These are phyloP conservation scores for Cecidostiba fungosa DNA, from an alignment of 2,888 invertebrate species.

Conservation along the genomic window DNA sequence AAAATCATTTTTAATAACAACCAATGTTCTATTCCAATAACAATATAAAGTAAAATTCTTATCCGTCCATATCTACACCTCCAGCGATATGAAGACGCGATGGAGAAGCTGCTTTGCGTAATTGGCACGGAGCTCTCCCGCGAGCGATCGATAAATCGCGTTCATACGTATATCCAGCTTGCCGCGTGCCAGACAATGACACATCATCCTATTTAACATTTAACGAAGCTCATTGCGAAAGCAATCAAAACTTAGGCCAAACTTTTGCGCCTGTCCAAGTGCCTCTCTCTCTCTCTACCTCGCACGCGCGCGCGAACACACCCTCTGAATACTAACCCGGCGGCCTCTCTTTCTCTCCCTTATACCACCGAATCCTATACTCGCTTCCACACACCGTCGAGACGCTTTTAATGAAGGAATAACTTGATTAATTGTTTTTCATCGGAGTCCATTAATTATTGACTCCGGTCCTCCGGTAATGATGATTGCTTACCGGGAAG, in stretches of 20 bases:
- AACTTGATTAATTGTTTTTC: slow-evolving; percentile 71
- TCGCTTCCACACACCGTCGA: background rate
- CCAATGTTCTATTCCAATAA: too few relatives aligned
- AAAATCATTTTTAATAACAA: too few relatives aligned
- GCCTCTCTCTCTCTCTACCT: slow-evolving; percentile 59
- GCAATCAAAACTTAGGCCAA: slow-evolving; percentile 78
- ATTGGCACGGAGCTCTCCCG: slow-evolving; percentile 18
- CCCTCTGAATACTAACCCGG: slow-evolving; percentile 74
- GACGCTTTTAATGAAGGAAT: slow-evolving; percentile 66
- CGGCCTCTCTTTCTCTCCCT: slow-evolving; percentile 57
- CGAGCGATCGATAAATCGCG: slow-evolving; percentile 36
- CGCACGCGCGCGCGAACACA: slow-evolving; percentile 62
- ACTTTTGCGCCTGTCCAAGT: slow-evolving; percentile 73
- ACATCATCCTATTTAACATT: slow-evolving; percentile 78
- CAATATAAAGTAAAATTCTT: too few relatives aligned
- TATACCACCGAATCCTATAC: background rate
- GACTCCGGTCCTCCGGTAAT: slow-evolving; percentile 33
- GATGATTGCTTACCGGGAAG: slow-evolving; percentile 41
- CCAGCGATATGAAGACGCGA: background rate
- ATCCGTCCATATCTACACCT: background rate
- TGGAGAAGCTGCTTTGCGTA: slow-evolving; percentile 41
- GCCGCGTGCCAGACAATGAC: slow-evolving; percentile 70
- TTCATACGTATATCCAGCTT: background rate
- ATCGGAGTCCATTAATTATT: slow-evolving; percentile 44
- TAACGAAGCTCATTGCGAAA: slow-evolving; percentile 79